phyloP scores from a whole-genome alignment of 1,140 invertebrate species.

The Halyomorpha halys region DNA sequence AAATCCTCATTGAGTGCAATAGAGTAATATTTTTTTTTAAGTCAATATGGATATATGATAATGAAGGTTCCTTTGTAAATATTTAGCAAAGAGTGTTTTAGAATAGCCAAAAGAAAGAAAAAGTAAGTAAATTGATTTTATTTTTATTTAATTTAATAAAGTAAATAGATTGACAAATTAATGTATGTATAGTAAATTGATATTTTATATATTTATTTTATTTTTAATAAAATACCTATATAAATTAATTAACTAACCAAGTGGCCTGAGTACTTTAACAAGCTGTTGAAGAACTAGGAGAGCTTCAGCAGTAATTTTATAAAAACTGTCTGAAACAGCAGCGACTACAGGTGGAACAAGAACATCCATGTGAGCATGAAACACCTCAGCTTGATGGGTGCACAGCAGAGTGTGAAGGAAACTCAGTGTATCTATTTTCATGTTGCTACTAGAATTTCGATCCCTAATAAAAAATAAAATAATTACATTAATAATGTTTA shows the following conservation, averaged over 20 bases:
- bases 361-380: slow-evolving; percentile 66
- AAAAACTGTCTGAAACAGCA: slow-evolving; percentile 89
- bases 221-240: too few relatives aligned
- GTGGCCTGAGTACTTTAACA: slow-evolving; percentile 85
- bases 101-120: too few relatives aligned
- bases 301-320: slow-evolving; percentile 95
- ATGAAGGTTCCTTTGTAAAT: too few relatives aligned
- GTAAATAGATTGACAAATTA: too few relatives aligned
- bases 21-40: too few relatives aligned
- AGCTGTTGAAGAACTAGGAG: slow-evolving; percentile 85
- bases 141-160: too few relatives aligned
- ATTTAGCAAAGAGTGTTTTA: too few relatives aligned
- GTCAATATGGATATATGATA: too few relatives aligned
- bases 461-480: slow-evolving; percentile 46
- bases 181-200: too few relatives aligned
- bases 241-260: slow-evolving; percentile 44
- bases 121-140: too few relatives aligned
- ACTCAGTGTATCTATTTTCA: slow-evolving; percentile 94
- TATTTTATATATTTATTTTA: too few relatives aligned
- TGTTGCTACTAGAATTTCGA: slow-evolving; percentile 90
- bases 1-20: too few relatives aligned
- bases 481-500: background rate
- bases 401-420: slow-evolving; percentile 82
- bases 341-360: slow-evolving; percentile 80
- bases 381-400: slow-evolving; percentile 69